A percentile compares a stretch with the other conserved stretches of the same genome.
Evolutionary conservation across 2,113 vertebrate genomes (phyloP).

Genomic region (Poeciliopsis prolifica): DNA sequence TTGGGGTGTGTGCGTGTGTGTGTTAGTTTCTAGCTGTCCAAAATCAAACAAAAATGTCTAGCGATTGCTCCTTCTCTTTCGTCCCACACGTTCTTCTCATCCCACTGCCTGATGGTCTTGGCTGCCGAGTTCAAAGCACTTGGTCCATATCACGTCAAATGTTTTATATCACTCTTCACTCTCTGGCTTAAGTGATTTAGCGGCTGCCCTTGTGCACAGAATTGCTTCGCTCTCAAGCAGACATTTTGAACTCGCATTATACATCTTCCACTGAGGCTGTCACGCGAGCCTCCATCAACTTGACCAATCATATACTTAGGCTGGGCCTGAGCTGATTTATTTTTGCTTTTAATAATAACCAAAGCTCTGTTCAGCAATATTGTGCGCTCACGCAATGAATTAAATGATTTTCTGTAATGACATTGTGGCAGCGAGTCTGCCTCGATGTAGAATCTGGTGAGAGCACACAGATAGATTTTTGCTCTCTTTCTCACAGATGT

Average conservation of each 20-base stretch:
- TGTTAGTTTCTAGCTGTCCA: not conserved
- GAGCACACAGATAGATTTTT: slow-evolving; percentile 5
- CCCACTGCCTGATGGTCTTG: slow-evolving; percentile 51
- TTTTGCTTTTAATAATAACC: slow-evolving; percentile 5
- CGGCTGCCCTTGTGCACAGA: slow-evolving; percentile 55
- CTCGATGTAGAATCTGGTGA: not conserved
- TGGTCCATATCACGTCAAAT: slow-evolving; percentile 53
- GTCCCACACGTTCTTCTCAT: slow-evolving; percentile 8
- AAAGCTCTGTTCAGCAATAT: not conserved
- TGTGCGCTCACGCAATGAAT: not conserved
- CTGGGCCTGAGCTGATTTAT: slow-evolving; percentile 1
- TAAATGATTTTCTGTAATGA: not conserved
- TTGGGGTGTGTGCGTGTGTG: too few species aligned
- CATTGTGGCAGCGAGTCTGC: not conserved
- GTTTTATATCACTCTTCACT: slow-evolving; percentile 75
- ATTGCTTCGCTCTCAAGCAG: slow-evolving; percentile 37
- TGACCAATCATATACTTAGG: slow-evolving; percentile 4
- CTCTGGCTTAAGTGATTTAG: slow-evolving; percentile 66
- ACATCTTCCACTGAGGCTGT: slow-evolving; percentile 39
- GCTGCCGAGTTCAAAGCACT: slow-evolving; percentile 59
- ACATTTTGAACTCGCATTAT: slow-evolving; percentile 25
- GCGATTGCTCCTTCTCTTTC: slow-evolving; percentile 12
- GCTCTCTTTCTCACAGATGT: slow-evolving; percentile 18
- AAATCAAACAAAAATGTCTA: not conserved
- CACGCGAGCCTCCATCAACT: slow-evolving; percentile 34